These are phyloP conservation scores for Stenichneumon culpator DNA, from an alignment of 2,888 invertebrate species.

Conservation along the genomic window DNA sequence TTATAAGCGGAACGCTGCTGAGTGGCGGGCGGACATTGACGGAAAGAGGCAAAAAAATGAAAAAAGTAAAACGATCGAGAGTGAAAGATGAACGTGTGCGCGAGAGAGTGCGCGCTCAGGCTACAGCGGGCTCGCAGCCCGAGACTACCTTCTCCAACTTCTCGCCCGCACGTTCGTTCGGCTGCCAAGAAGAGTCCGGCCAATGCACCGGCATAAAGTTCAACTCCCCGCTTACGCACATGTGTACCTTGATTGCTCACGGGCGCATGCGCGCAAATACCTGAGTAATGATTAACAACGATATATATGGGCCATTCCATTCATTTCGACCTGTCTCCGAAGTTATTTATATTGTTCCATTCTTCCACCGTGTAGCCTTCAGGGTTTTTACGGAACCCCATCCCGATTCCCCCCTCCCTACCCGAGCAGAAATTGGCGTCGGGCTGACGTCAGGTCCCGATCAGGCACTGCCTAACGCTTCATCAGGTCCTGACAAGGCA, in stretches of 20 bases:
- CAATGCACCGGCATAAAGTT: conserved; percentile 64
- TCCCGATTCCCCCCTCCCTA: no score
- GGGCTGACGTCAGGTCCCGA: no score
- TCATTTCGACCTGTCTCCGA: no score
- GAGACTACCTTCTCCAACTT: background rate
- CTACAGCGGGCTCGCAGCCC: conserved; percentile 21
- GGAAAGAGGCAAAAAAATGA: background rate
- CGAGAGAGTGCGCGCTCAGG: conserved; percentile 37
- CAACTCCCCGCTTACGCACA: conserved; percentile 55
- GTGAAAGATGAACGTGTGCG: conserved; percentile 34
- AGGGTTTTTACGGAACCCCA: no score
- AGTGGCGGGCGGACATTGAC: background rate
- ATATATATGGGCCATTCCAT: background rate
- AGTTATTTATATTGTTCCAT: no score
- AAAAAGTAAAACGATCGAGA: background rate
- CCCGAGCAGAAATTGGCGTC: no score
- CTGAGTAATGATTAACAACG: conserved; percentile 19
- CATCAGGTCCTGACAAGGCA: no score
- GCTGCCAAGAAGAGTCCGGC: conserved; percentile 61
- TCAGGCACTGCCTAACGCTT: no score
- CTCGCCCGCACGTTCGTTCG: conserved; percentile 39
- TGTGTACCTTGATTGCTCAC: conserved; percentile 41
- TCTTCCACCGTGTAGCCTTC: no score
- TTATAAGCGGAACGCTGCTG: conserved; percentile 7
- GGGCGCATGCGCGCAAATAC: conserved; percentile 23